A percentile compares a stretch with the other conserved stretches of the same genome.
These are phyloP conservation scores for Noctua comes DNA, from an alignment of 2,888 invertebrate species.

Conservation along the genomic window DNA sequence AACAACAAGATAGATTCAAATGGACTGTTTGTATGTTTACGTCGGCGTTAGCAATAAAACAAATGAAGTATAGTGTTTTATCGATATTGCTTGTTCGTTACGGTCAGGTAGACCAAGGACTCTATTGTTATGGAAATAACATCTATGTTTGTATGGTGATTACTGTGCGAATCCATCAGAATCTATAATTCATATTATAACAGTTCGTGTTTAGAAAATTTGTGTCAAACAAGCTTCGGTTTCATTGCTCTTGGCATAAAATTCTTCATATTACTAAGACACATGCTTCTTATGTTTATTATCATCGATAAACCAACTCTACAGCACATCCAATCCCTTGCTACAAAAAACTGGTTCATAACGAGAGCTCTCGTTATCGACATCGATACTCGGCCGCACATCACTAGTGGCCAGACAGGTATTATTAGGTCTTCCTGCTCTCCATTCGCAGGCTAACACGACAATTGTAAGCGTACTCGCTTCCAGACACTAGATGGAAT, in stretches of 20 bases:
- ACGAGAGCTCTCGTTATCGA: conserved; percentile 71
- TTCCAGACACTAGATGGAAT: conserved; percentile 64
- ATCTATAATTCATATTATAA: not conserved
- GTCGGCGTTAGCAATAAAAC: conserved; percentile 52
- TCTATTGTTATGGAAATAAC: conserved; percentile 9
- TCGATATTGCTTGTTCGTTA: conserved; percentile 13
- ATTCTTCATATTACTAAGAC: not conserved
- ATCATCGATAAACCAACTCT: conserved; percentile 31
- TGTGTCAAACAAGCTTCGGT: not conserved
- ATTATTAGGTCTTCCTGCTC: conserved; percentile 89
- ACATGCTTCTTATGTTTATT: not conserved
- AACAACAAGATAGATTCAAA: conserved; percentile 57
- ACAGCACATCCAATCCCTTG: not conserved
- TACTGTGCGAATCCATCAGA: not conserved
- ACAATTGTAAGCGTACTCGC: conserved; percentile 75
- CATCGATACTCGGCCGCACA: conserved; percentile 70
- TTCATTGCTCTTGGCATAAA: not conserved
- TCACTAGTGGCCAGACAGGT: conserved; percentile 85
- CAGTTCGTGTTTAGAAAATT: not conserved
- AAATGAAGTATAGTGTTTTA: conserved; percentile 43
- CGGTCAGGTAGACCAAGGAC: not conserved
- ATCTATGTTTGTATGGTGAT: not conserved
- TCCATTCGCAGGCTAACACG: conserved; percentile 81
- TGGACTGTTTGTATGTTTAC: conserved; percentile 52
- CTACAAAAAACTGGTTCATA: conserved; percentile 61